Percentiles rank a stretch among this genome's conserved stretches.
Conservation (phyloP, 2,113 vertebrate genomes). For the Apaloderma vittatum region DNA sequence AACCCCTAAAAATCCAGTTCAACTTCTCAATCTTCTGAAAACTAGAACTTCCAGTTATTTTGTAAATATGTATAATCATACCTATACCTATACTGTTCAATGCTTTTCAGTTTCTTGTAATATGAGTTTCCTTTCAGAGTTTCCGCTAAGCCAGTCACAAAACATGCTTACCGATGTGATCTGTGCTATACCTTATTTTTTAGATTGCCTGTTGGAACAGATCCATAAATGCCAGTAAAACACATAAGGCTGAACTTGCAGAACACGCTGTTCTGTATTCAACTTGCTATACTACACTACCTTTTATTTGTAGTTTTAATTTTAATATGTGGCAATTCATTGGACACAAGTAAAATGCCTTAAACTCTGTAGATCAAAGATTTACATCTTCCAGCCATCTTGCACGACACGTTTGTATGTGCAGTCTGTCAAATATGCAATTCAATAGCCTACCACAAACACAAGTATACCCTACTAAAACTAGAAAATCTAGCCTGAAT, state of each 20-base stretch:
- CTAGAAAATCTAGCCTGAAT: background rate
- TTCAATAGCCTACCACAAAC: background rate
- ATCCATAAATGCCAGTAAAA: background rate
- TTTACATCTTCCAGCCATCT: background rate
- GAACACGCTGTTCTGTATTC: background rate
- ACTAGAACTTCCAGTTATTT: background rate
- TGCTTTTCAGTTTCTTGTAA: background rate
- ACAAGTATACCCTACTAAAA: background rate
- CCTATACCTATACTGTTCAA: background rate
- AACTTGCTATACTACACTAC: background rate
- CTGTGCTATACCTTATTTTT: background rate
- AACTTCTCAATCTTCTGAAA: background rate
- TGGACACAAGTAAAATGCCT: background rate
- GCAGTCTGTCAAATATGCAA: background rate
- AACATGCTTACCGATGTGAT: background rate
- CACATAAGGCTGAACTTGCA: background rate
- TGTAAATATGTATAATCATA: background rate
- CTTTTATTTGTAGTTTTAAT: background rate
- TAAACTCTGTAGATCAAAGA: background rate
- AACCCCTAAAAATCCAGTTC: background rate
- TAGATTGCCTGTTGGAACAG: background rate
- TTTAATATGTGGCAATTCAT: background rate
- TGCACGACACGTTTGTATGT: fast-evolving
- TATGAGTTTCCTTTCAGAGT: background rate
- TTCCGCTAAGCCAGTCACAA: background rate